phyloP scores from a whole-genome alignment of 2,113 vertebrate species.

The Taxidea taxus region DNA sequence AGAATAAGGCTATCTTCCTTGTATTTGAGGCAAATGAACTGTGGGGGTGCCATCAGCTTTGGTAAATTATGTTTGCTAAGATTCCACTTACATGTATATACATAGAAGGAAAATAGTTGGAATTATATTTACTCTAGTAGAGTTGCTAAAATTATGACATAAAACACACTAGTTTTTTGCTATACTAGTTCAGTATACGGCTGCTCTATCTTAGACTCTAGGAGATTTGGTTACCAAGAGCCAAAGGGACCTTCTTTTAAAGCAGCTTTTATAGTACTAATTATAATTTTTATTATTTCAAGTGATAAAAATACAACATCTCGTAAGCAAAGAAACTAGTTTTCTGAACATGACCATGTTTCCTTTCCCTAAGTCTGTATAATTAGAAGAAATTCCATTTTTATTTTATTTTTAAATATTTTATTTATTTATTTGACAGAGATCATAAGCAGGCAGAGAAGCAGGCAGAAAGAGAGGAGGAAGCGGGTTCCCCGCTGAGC shows the following conservation, averaged over 20 bases:
- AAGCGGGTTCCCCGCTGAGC: no score
- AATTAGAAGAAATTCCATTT: constrained; percentile 10
- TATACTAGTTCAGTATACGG: not conserved
- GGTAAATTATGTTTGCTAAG: constrained; percentile 6
- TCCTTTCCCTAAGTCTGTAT: not conserved
- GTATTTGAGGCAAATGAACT: not conserved
- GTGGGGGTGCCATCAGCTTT: not conserved
- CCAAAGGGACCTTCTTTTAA: not conserved
- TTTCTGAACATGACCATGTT: constrained; percentile 16
- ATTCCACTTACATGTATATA: not conserved
- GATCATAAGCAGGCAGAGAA: no score
- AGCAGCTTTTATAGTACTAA: not conserved
- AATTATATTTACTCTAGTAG: not conserved
- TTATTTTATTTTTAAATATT: no score
- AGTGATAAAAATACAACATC: not conserved
- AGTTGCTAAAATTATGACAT: not conserved
- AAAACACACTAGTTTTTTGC: no score
- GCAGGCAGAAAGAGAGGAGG: no score
- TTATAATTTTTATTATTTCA: not conserved
- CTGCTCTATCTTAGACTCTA: not conserved
- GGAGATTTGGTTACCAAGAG: not conserved
- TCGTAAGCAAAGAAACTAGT: not conserved
- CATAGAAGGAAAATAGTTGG: not conserved
- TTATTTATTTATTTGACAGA: no score
- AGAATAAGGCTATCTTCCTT: not conserved